Percentiles rank a stretch among this genome's conserved stretches.
phyloP scores from a whole-genome alignment of 2,113 vertebrate species.

The Sigmodon hispidus region DNA sequence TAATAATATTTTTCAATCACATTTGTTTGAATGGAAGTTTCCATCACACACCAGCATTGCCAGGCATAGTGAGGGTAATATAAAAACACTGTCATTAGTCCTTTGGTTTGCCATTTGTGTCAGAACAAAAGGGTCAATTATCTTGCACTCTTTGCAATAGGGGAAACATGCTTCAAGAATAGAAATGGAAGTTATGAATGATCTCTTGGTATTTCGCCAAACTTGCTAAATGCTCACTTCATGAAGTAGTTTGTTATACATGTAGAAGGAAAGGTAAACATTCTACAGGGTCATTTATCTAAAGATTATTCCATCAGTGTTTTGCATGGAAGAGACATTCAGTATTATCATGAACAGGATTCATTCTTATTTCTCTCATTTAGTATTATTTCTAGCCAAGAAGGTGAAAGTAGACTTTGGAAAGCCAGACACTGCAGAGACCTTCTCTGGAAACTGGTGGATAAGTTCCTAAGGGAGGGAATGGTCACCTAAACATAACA shows the following conservation, averaged over 20 bases:
- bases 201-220: slow-evolving; percentile 48
- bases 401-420: neutral
- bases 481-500: neutral
- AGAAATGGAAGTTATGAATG: slow-evolving; percentile 23
- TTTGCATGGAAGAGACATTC: neutral
- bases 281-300: neutral
- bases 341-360: neutral
- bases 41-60: slow-evolving; percentile 76
- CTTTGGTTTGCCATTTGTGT: slow-evolving; percentile 67
- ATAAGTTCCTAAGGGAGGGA: neutral
- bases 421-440: neutral
- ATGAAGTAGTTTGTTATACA: neutral
- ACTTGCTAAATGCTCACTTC: slow-evolving; percentile 57
- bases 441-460: neutral
- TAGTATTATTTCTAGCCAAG: too few species aligned
- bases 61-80: slow-evolving; percentile 69
- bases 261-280: neutral
- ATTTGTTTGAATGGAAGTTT: slow-evolving; percentile 78
- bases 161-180: neutral
- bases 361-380: neutral
- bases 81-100: slow-evolving; percentile 52
- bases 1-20: slow-evolving; percentile 80
- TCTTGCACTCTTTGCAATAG: neutral
- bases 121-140: slow-evolving; percentile 63
- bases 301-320: neutral